phyloP scores from a whole-genome alignment of 2,888 invertebrate genomes.

The Oscheius onirici region DNA sequence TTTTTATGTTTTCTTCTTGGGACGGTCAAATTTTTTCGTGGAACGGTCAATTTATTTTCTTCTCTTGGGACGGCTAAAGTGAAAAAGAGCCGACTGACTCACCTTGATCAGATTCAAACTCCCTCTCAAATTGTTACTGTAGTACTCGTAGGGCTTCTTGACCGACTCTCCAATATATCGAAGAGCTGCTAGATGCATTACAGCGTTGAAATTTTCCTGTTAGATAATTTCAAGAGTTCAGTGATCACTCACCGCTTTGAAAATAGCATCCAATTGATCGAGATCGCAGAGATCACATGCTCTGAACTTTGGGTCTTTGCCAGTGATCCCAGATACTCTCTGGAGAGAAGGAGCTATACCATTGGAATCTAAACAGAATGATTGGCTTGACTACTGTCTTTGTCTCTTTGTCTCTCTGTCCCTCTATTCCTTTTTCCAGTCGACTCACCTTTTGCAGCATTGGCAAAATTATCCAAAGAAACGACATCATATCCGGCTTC shows the following conservation, averaged over 20 bases:
- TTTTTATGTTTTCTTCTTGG: too few species aligned
- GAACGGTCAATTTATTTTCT: neutral
- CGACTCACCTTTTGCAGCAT: constrained; percentile 80
- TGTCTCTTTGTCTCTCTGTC: neutral
- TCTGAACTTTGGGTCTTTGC: constrained; percentile 76
- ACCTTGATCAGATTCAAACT: constrained; percentile 91
- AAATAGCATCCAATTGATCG: constrained; percentile 55
- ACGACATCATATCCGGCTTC: constrained; percentile 86
- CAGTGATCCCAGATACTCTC: constrained; percentile 83
- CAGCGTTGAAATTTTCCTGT: constrained; percentile 80
- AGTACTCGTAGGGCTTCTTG: constrained; percentile 88
- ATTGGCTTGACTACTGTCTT: neutral
- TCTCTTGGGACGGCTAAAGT: too few species aligned
- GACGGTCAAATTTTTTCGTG: neutral
- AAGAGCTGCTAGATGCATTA: constrained; percentile 95
- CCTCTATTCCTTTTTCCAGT: neutral
- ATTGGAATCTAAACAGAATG: constrained; percentile 33
- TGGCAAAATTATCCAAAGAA: constrained; percentile 90
- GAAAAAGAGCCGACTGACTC: constrained; percentile 59
- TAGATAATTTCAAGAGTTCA: neutral
- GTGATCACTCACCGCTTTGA: constrained; percentile 41
- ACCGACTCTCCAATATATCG: constrained; percentile 96
- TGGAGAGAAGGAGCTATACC: constrained; percentile 76
- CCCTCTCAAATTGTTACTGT: constrained; percentile 91
- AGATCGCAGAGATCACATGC: constrained; percentile 59